A percentile compares a stretch with the other conserved stretches of the same genome.
These are phyloP conservation scores for Limanda limanda DNA, from an alignment of 2,113 vertebrate genomes.

Conservation along the genomic window DNA sequence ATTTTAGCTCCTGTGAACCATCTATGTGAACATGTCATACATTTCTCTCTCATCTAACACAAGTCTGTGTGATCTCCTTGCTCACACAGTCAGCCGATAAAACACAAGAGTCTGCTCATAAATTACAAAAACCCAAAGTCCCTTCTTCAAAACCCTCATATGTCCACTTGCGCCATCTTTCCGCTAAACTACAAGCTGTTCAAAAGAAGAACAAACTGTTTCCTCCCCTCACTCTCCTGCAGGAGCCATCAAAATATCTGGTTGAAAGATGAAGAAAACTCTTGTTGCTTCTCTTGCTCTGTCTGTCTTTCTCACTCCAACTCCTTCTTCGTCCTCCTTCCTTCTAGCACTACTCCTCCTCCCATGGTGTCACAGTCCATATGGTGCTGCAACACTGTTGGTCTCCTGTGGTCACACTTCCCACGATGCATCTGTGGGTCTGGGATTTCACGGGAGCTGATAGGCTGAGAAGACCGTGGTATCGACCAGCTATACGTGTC, in stretches of 20 bases:
- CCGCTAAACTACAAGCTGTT: slow-evolving; percentile 27
- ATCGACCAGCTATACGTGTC: slow-evolving; percentile 78
- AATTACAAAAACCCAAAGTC: not conserved
- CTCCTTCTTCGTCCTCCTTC: slow-evolving; percentile 56
- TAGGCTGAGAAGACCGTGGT: slow-evolving; percentile 74
- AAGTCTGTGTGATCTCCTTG: no score
- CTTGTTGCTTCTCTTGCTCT: slow-evolving; percentile 10
- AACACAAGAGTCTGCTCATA: not conserved
- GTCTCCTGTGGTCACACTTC: slow-evolving; percentile 84
- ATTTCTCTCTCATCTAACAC: no score
- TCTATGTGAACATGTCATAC: no score
- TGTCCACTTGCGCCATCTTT: not conserved
- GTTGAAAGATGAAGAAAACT: slow-evolving; percentile 33
- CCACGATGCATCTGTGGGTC: slow-evolving; percentile 83
- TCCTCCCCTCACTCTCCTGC: slow-evolving; percentile 5
- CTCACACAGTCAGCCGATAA: no score
- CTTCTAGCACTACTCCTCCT: slow-evolving; percentile 69
- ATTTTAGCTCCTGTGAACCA: no score
- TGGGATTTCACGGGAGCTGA: slow-evolving; percentile 69
- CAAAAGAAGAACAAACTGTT: slow-evolving; percentile 31
- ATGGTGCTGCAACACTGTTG: slow-evolving; percentile 83
- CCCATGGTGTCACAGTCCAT: slow-evolving; percentile 81
- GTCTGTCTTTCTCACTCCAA: slow-evolving; percentile 54
- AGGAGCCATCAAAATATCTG: slow-evolving; percentile 41
- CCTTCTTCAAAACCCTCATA: not conserved